Evolutionary conservation across 2,113 vertebrate species (phyloP).

Genomic region (Pomatorhinus ruficollis): DNA sequence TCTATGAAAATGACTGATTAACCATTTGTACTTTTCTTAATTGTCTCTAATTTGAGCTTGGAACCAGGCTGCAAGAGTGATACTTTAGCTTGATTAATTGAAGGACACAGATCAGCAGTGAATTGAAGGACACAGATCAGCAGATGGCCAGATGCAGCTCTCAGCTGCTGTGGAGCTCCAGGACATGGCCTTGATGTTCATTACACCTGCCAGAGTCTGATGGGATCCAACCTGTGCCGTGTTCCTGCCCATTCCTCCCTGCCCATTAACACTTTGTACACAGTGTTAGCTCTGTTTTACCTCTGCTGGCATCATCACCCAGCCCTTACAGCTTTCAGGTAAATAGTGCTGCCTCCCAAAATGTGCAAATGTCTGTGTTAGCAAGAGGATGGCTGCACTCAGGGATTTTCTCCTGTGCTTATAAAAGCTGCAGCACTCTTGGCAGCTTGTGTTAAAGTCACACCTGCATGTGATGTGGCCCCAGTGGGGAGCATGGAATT

Average conservation of each 20-base stretch:
- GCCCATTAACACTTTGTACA: not conserved
- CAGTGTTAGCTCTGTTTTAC: not conserved
- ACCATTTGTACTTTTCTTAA: not conserved
- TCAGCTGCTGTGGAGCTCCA: not conserved
- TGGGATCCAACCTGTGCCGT: rapidly evolving
- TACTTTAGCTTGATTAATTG: not conserved
- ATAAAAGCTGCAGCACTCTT: not conserved
- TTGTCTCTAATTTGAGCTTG: not conserved
- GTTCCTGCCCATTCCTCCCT: not conserved
- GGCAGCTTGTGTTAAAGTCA: not conserved
- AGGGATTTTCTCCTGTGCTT: not conserved
- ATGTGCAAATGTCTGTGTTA: not conserved
- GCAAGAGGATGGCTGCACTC: not conserved
- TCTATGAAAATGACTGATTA: not conserved
- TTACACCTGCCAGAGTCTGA: not conserved
- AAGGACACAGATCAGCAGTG: not conserved
- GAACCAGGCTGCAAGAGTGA: not conserved
- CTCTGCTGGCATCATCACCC: not conserved
- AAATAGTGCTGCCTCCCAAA: not conserved
- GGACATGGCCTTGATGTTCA: not conserved
- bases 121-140: not conserved
- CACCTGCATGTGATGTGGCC: rapidly evolving
- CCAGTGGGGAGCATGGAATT: not conserved
- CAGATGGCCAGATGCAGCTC: not conserved
- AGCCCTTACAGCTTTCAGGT: not conserved